Conservation (phyloP, 2,113 vertebrate genomes). For the Abramis brama region DNA sequence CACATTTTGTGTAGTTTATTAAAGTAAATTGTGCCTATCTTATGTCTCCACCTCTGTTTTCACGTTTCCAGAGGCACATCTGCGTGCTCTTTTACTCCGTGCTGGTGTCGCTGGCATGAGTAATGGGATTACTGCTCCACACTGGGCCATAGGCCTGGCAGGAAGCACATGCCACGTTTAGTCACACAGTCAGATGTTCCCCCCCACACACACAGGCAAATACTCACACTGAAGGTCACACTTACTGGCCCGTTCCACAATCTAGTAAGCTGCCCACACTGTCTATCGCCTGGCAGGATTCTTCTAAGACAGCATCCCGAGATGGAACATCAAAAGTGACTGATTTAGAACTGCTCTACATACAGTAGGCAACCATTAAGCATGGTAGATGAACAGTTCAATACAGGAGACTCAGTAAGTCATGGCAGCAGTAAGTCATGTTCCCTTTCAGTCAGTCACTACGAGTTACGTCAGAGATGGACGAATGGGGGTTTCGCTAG, state of each 20-base stretch:
- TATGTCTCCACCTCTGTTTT: background rate
- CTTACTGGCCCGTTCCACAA: background rate
- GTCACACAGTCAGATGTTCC: conserved; percentile 36
- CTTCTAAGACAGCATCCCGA: background rate
- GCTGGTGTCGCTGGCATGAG: conserved; percentile 16
- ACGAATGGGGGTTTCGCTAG: too few relatives aligned
- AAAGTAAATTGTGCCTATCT: background rate
- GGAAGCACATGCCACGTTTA: conserved; percentile 33
- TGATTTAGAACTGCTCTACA: background rate
- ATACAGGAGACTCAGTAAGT: background rate
- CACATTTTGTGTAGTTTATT: background rate
- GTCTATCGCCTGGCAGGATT: background rate
- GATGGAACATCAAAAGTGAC: background rate
- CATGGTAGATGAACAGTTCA: background rate
- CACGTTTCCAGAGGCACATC: background rate
- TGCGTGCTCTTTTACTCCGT: background rate
- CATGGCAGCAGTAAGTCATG: background rate
- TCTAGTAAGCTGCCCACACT: background rate
- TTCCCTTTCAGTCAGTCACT: too few relatives aligned
- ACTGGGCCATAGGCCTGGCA: conserved; percentile 33
- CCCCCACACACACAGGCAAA: background rate
- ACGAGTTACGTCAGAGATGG: too few relatives aligned
- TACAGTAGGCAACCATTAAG: background rate
- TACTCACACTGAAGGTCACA: background rate
- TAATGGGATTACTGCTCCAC: conserved; percentile 29